Evolutionary conservation across 1,140 invertebrate species (phyloP).

Genomic region (Diabrotica undecimpunctata): DNA sequence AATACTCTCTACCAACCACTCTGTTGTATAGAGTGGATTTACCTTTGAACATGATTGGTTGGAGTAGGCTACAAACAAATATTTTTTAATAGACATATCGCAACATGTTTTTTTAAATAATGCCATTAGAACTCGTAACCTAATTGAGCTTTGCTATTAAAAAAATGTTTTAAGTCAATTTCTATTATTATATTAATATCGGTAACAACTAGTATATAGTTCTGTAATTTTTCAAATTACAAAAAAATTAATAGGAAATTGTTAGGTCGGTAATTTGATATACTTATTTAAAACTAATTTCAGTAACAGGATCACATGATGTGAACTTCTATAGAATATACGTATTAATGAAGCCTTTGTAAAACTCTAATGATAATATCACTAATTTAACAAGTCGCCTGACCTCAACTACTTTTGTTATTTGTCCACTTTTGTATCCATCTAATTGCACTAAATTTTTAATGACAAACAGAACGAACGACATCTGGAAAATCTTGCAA

Average conservation of each 20-base stretch:
- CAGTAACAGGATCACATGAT: slow-evolving; percentile 5
- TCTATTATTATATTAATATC: too few relatives aligned
- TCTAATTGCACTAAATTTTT: slow-evolving; percentile 13
- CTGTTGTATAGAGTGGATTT: too few relatives aligned
- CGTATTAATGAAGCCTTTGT: slow-evolving; percentile 12
- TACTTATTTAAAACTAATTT: slow-evolving; percentile 5
- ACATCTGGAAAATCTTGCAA: slow-evolving; percentile 21
- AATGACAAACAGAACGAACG: slow-evolving; percentile 15
- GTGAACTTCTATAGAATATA: slow-evolving; percentile 2
- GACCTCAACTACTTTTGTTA: slow-evolving; percentile 17
- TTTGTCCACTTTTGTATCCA: slow-evolving; percentile 11
- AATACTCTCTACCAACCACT: too few relatives aligned
- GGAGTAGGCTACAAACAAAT: too few relatives aligned
- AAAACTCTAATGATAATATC: slow-evolving; percentile 13
- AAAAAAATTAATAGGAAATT: neutral
- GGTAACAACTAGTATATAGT: too few relatives aligned
- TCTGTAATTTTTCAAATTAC: neutral
- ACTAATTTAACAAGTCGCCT: slow-evolving; percentile 13
- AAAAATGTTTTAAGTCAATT: too few relatives aligned
- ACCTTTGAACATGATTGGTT: too few relatives aligned
- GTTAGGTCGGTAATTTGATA: neutral
- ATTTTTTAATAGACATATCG: too few relatives aligned
- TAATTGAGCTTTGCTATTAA: too few relatives aligned
- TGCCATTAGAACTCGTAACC: too few relatives aligned
- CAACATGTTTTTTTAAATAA: too few relatives aligned